phyloP scores from a whole-genome alignment of 1,140 invertebrate genomes.

The Caenorhabditis remanei region DNA sequence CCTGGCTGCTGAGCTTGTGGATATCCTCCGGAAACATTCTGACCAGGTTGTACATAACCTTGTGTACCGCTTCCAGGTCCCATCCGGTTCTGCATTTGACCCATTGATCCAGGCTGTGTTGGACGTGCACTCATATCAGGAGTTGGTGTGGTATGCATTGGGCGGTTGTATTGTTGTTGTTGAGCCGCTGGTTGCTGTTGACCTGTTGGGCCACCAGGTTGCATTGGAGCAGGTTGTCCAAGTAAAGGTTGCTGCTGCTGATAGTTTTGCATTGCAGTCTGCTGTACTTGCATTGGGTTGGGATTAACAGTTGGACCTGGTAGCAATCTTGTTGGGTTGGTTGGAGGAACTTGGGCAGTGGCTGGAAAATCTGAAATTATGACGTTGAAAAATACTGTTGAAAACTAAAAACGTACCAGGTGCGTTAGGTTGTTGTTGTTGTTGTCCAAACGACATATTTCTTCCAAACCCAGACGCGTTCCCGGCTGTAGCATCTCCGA shows the following conservation, averaged over 20 bases:
- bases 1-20: not conserved
- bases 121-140: not conserved
- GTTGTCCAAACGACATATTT: not conserved
- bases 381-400: not conserved
- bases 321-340: not conserved
- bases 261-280: not conserved
- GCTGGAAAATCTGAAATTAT: not conserved
- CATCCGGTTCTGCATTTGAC: conserved; percentile 10
- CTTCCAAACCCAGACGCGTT: not conserved
- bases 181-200: not conserved
- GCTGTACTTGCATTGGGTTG: not conserved
- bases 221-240: conserved; percentile 28
- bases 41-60: not conserved
- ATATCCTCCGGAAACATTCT: not conserved
- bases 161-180: not conserved
- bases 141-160: conserved; percentile 1
- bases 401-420: not conserved
- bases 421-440: not conserved
- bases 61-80: not conserved
- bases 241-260: conserved; percentile 10
- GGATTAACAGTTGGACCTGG: not conserved
- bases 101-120: not conserved
- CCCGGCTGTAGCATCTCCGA: not conserved
- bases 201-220: not conserved
- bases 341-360: not conserved